phyloP scores from a whole-genome alignment of 2,888 invertebrate genomes.

The Palloptera scutellata region DNA sequence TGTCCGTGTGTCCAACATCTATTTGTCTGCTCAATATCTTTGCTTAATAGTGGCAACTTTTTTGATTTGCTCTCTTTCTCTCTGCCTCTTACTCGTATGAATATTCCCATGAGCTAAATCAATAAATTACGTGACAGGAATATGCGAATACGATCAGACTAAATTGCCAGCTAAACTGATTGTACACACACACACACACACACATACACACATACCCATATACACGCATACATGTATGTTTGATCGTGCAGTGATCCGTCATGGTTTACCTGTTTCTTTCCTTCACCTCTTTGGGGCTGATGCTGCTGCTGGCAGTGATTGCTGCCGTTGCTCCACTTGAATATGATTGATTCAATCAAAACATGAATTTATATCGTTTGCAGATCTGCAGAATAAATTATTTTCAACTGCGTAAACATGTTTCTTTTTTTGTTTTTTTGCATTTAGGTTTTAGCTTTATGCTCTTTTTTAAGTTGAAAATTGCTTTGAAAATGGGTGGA shows the following conservation, averaged over 20 bases:
- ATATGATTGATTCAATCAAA: constrained; percentile 62
- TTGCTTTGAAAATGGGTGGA: constrained; percentile 27
- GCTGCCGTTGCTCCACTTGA: not conserved
- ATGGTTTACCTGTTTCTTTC: not conserved
- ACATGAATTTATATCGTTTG: constrained; percentile 45
- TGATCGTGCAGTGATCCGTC: constrained; percentile 24
- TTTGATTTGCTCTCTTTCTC: constrained; percentile 27
- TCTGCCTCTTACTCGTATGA: constrained; percentile 1
- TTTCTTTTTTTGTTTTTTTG: constrained; percentile 17
- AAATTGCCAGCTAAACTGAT: constrained; percentile 1
- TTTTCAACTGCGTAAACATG: constrained; percentile 28
- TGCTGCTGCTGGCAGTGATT: too few relatives aligned
- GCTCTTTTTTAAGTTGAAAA: not conserved
- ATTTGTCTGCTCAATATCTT: constrained; percentile 10
- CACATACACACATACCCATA: too few relatives aligned
- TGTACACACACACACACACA: not conserved
- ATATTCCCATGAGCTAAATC: constrained; percentile 62
- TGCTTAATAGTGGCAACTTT: constrained; percentile 24
- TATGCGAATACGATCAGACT: constrained; percentile 41
- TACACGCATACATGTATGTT: not conserved
- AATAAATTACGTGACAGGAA: constrained; percentile 64
- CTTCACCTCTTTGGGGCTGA: too few relatives aligned
- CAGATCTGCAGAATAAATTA: constrained; percentile 40
- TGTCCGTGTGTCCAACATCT: not conserved
- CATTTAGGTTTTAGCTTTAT: constrained; percentile 14